phyloP scores from a whole-genome alignment of 2,113 vertebrate species.

The Cygnus atratus region DNA sequence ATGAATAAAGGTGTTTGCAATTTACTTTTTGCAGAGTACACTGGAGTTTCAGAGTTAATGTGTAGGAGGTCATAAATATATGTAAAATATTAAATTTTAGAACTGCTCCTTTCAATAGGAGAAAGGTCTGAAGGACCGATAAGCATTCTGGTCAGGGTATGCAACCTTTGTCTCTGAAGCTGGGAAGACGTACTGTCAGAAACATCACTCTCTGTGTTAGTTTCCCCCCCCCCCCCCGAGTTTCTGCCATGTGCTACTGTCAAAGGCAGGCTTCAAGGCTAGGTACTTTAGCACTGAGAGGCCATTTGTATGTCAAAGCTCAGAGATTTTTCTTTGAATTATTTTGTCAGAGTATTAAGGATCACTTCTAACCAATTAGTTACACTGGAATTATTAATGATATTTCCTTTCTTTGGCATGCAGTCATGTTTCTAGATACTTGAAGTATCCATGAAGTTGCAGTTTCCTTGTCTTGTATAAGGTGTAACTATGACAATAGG shows the following conservation, averaged over 20 bases:
- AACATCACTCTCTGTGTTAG: fast-evolving
- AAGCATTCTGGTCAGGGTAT: background rate
- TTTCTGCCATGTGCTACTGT: background rate
- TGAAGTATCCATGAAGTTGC: background rate
- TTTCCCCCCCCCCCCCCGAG: too few species aligned
- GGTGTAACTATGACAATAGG: background rate
- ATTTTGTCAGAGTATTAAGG: background rate
- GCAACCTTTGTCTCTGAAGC: background rate
- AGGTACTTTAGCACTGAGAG: background rate
- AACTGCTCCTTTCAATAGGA: background rate
- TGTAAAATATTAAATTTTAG: background rate
- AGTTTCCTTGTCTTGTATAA: background rate
- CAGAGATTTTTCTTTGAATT: background rate
- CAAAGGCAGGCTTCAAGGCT: background rate
- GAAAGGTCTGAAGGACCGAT: background rate
- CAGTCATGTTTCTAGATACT: background rate
- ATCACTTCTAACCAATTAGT: background rate
- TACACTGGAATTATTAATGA: background rate
- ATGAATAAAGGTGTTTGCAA: background rate
- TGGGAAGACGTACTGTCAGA: background rate
- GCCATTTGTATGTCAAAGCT: background rate
- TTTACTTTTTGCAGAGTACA: background rate
- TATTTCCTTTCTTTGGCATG: background rate
- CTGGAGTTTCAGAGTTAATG: background rate
- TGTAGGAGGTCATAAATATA: background rate